phyloP scores from a whole-genome alignment of 2,888 invertebrate genomes.

The Philereme vetulata region DNA sequence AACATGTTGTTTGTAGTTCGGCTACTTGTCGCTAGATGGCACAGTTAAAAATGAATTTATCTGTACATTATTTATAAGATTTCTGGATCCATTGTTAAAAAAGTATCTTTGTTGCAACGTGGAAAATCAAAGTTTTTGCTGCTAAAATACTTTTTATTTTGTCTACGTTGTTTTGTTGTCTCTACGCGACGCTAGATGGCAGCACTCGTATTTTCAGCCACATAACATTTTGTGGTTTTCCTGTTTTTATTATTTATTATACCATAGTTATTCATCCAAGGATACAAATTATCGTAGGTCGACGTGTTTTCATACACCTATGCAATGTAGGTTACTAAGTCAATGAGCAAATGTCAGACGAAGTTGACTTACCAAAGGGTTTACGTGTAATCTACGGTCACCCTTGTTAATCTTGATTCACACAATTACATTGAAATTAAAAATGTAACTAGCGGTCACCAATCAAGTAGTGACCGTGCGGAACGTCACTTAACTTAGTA shows the following conservation, averaged over 20 bases:
- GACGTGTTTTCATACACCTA: constrained; percentile 11
- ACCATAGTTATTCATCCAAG: background rate
- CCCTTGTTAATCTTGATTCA: too few relatives aligned
- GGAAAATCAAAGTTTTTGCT: too few relatives aligned
- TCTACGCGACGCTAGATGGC: constrained; percentile 22
- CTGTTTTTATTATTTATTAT: constrained; percentile 6
- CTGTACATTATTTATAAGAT: background rate
- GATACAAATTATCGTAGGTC: background rate
- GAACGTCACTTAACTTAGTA: too few relatives aligned
- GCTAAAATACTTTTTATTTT: background rate
- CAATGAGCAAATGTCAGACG: too few relatives aligned
- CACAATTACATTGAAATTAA: too few relatives aligned
- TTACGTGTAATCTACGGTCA: too few relatives aligned
- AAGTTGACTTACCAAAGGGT: too few relatives aligned
- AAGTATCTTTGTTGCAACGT: too few relatives aligned
- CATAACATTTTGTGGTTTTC: background rate
- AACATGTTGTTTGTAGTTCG: background rate
- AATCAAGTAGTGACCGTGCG: too few relatives aligned
- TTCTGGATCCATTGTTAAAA: background rate
- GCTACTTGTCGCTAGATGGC: constrained; percentile 29
- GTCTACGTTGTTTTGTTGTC: background rate
- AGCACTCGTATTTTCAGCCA: background rate
- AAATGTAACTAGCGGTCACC: too few relatives aligned
- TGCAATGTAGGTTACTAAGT: background rate
- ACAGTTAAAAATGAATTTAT: background rate